A percentile compares a stretch with the other conserved stretches of the same genome.
These are phyloP conservation scores for Planococcus citri DNA, from an alignment of 1,140 invertebrate genomes.

Conservation along the genomic window DNA sequence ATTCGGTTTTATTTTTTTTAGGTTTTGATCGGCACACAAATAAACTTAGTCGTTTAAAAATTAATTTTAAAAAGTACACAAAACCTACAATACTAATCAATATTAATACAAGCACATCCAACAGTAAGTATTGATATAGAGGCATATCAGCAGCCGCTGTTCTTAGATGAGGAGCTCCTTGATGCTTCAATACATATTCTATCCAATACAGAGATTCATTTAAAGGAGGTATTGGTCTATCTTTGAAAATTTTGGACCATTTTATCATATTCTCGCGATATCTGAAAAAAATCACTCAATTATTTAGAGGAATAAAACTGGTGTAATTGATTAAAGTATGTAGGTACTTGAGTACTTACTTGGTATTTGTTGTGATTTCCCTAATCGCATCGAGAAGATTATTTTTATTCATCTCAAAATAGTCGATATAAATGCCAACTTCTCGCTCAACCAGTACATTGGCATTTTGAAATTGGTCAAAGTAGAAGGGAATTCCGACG, in stretches of 20 bases:
- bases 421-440: constrained; percentile 5
- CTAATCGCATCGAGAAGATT: constrained; percentile 18
- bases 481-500: constrained; percentile 59
- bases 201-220: constrained; percentile 37
- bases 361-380: constrained; percentile 15
- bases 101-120: neutral
- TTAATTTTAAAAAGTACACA: too few species aligned
- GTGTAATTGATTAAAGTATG: too few species aligned
- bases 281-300: too few species aligned
- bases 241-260: constrained; percentile 31
- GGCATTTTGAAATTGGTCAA: too few species aligned
- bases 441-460: constrained; percentile 39
- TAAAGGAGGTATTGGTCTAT: constrained; percentile 34
- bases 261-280: constrained; percentile 32
- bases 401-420: constrained; percentile 16
- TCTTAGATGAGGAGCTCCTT: constrained; percentile 35
- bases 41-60: too few species aligned
- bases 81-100: too few species aligned
- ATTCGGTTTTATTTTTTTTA: too few species aligned
- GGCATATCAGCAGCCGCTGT: neutral
- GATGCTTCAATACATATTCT: too few species aligned
- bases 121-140: too few species aligned
- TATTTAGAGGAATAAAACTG: neutral
- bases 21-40: too few species aligned
- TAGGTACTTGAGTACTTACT: constrained; percentile 22